Evolutionary conservation across 2,797 vertebrate genomes (phyloP).

Genomic region (Ceryle rudis): DNA sequence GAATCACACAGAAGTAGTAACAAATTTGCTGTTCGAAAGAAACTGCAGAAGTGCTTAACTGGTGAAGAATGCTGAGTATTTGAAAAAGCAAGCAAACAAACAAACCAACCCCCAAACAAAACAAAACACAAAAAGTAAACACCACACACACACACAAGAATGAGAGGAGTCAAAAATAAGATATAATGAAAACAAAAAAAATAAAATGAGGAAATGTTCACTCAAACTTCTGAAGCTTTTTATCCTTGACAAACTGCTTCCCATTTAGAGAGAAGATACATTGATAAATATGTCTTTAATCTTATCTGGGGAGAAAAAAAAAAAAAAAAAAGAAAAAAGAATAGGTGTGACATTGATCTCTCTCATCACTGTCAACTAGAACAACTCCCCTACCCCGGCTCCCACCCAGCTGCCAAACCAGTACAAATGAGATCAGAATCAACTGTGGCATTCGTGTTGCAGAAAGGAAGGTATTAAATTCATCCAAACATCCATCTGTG

Average conservation of each 20-base stretch:
- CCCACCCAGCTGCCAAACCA: background rate
- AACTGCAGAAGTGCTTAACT: background rate
- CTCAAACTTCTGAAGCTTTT: background rate
- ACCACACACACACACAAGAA: background rate
- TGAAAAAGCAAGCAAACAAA: background rate
- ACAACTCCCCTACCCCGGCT: background rate
- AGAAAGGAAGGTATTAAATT: background rate
- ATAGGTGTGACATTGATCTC: background rate
- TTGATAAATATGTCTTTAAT: background rate
- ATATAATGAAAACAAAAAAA: background rate
- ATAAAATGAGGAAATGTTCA: background rate
- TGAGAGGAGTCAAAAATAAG: background rate
- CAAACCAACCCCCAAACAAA: background rate
- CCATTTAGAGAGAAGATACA: background rate
- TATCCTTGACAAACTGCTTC: background rate
- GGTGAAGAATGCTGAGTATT: background rate
- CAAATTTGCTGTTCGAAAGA: background rate
- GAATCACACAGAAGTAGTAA: slow-evolving; percentile 40
- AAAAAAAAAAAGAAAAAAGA: no score
- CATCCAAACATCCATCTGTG: background rate
- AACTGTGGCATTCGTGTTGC: background rate
- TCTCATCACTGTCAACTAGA: background rate
- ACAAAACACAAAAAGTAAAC: no score
- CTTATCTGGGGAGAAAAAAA: background rate
- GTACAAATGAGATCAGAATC: background rate